Base-by-base conservation (phyloP, 1,140 invertebrate species). In the Anastrepha obliqua region DNA sequence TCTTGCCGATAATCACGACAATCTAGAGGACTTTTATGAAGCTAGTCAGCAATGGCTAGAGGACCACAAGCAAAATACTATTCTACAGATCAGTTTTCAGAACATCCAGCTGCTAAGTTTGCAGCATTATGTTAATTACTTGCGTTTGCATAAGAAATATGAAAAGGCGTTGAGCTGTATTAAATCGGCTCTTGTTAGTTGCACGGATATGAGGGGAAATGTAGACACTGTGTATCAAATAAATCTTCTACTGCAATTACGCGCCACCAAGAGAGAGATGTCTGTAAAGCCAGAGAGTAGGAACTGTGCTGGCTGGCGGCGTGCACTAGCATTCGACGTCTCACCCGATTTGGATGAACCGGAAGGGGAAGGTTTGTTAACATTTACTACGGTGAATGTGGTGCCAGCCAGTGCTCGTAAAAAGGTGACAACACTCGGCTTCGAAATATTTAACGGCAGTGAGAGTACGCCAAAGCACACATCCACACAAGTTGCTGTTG, bases 11-110 rank as follows among this genome's bases (percentile, higher is more conserved):
- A 87, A 91, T 2, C 85, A 89, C 44, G 90, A 89, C 0, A 89
- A 91, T 85, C 60, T 92, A n/a, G 89, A 91, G 6, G 87, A 88
- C 4, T 92, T 92, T 51, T 92, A 92, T 86, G 88, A 64, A 7
- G 60, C 70, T 62, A 86, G 91, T 1, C 86, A 88, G 39, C 67
- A 58, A n/a, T 91, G 89, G 89, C 42, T 92, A 20, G 51, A 86
- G 7, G 58, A 51, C 44, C 59, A 65, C 7, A 11, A 47, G 44
- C 70, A 88, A 29, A 88, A 86, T n/a, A n/a, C 3, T 17, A 81
- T 65, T 13, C 60, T 87, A 74, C 64, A 47, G 1, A 86, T 74
- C 7, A 86, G 39, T 20, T 88, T 86, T 17, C 85, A 74, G 60
- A 86, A 81, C n/a, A 86, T 86, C 47, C 85, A 86, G 62, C 59